These are phyloP conservation scores for Pteronotus mesoamericanus DNA, from an alignment of 2,797 vertebrate genomes.

Conservation along the genomic window DNA sequence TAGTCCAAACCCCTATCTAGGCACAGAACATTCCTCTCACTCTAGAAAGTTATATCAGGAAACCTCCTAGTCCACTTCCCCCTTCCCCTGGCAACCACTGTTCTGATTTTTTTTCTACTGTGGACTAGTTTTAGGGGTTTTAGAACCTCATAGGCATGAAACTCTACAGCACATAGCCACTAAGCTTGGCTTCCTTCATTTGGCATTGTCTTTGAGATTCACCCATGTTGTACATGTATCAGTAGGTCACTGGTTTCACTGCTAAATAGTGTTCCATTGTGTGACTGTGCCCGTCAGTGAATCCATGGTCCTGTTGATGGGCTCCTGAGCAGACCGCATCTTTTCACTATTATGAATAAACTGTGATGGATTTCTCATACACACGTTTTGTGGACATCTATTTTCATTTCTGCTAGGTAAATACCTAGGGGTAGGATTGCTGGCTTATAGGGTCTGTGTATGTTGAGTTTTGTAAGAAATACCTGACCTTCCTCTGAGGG, in stretches of 20 bases:
- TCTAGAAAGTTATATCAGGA: not conserved
- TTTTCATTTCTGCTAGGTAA: not conserved
- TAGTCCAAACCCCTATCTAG: not conserved
- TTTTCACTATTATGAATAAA: not conserved
- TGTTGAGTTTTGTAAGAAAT: not conserved
- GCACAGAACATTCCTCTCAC: not conserved
- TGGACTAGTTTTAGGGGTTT: not conserved
- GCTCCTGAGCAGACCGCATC: not conserved
- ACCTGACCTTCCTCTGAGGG: not conserved
- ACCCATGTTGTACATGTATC: accelerated
- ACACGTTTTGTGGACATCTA: not conserved
- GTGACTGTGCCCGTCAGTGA: not conserved
- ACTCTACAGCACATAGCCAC: accelerated
- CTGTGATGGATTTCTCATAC: not conserved
- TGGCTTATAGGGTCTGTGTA: not conserved
- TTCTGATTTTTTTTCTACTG: not conserved
- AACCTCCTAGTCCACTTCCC: not conserved
- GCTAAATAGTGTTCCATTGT: too few relatives aligned
- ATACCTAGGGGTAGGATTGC: not conserved
- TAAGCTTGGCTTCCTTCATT: not conserved
- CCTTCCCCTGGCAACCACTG: not conserved
- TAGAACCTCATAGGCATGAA: not conserved
- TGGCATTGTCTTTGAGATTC: not conserved
- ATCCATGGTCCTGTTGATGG: not conserved
- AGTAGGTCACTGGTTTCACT: not conserved